A percentile compares a stretch with the other conserved stretches of the same genome.
Evolutionary conservation across 2,113 vertebrate genomes (phyloP).

Genomic region (Ursus arctos): DNA sequence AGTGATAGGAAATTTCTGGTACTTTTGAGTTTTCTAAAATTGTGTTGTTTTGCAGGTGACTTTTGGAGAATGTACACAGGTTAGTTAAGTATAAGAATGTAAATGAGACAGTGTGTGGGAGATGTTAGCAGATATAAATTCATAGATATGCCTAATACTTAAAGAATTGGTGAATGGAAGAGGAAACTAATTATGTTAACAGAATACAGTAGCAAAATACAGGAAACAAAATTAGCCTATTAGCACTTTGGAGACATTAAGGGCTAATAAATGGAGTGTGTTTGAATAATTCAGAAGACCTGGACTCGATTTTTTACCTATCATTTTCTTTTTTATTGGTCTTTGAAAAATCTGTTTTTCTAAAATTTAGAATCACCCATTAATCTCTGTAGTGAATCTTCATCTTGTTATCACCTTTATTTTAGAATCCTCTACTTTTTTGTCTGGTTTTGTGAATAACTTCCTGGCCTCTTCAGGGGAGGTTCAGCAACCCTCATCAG

Average conservation of each 20-base stretch:
- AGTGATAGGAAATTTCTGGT: neutral
- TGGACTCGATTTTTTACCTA: neutral
- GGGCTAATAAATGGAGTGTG: neutral
- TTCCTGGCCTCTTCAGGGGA: neutral
- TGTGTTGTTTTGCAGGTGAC: neutral
- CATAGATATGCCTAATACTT: neutral
- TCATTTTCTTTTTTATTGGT: slow-evolving; percentile 20
- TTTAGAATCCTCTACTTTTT: neutral
- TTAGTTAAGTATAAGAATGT: neutral
- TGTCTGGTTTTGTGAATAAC: slow-evolving; percentile 20
- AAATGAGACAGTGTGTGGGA: neutral
- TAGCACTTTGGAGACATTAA: neutral
- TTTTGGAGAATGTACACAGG: neutral
- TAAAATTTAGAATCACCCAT: neutral
- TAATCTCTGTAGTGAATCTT: neutral
- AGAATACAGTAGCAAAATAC: neutral
- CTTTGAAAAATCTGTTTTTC: slow-evolving; percentile 35
- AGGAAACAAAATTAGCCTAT: neutral
- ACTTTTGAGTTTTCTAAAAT: neutral
- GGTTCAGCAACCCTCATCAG: neutral
- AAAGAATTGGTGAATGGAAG: neutral
- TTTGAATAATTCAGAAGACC: neutral
- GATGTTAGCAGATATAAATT: neutral
- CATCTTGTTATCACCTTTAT: slow-evolving; percentile 3
- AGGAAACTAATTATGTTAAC: neutral